phyloP scores from a whole-genome alignment of 2,888 invertebrate species.

The Drepanosiphum platanoidis region DNA sequence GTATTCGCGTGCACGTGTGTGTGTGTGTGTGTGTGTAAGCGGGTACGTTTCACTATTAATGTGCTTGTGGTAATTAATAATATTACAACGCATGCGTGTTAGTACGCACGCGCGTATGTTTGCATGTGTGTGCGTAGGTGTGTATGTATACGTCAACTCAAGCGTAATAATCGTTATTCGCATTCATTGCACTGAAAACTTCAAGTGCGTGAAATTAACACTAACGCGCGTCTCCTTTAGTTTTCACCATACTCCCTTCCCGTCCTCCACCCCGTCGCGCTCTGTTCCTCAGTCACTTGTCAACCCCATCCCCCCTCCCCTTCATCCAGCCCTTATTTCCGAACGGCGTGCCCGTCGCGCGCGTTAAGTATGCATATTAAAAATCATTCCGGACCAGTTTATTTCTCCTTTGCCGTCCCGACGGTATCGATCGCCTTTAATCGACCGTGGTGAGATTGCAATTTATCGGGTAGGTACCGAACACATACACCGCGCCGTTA shows the following conservation, averaged over 20 bases:
- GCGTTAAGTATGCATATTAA: neutral
- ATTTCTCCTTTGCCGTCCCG: neutral
- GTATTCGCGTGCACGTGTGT: neutral
- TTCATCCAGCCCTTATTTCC: too few species aligned
- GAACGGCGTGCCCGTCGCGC: neutral
- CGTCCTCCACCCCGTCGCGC: neutral
- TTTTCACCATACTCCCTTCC: neutral
- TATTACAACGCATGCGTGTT: neutral
- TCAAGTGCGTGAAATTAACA: constrained; percentile 43
- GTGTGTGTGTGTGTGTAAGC: neutral
- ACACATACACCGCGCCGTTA: too few species aligned
- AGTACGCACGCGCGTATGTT: neutral
- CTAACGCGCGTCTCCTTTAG: constrained; percentile 10
- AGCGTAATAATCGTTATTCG: constrained; percentile 45
- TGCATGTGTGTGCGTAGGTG: neutral
- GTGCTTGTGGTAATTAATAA: constrained; percentile 43
- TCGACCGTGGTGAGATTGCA: neutral
- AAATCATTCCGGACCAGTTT: neutral
- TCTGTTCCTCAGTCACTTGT: neutral
- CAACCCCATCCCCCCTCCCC: neutral
- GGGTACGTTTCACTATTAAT: constrained; percentile 7
- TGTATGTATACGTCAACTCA: neutral
- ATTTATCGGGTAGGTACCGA: neutral
- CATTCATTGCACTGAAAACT: constrained; percentile 38
- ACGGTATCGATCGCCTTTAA: neutral